Conservation (phyloP, 2,888 invertebrate species). For the Schizaphis graminum region DNA sequence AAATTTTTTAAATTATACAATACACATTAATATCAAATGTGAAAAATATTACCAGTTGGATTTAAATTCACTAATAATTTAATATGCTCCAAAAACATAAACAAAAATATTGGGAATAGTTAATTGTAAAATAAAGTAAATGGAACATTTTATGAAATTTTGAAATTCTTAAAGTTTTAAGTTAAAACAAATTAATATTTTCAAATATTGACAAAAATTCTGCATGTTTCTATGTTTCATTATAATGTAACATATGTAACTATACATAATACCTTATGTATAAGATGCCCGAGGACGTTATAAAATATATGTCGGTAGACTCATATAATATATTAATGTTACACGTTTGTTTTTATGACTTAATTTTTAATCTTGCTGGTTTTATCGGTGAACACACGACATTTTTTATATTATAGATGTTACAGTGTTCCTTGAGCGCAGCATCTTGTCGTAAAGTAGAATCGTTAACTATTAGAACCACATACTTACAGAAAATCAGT, state of each 20-base stretch:
- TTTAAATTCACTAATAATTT: no score
- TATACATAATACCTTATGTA: not conserved
- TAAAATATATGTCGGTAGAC: not conserved
- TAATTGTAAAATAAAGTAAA: not conserved
- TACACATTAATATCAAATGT: no score
- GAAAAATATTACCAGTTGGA: no score
- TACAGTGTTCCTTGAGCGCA: not conserved
- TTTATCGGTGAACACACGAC: not conserved
- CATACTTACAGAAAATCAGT: not conserved
- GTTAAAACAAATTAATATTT: not conserved
- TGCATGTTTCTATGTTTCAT: not conserved
- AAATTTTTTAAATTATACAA: no score
- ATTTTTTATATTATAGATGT: not conserved
- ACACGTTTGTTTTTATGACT: not conserved
- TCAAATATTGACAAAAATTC: not conserved
- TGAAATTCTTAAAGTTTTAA: not conserved
- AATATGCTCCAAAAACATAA: not conserved
- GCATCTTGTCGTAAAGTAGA: not conserved
- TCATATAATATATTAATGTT: no score
- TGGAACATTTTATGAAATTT: not conserved
- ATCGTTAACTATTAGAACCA: not conserved
- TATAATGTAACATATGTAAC: no score
- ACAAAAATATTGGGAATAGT: not conserved
- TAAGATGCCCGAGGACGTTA: not conserved
- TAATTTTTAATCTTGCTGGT: not conserved